These are phyloP conservation scores for Cephus nigrinus DNA, from an alignment of 2,888 invertebrate species.

Conservation along the genomic window DNA sequence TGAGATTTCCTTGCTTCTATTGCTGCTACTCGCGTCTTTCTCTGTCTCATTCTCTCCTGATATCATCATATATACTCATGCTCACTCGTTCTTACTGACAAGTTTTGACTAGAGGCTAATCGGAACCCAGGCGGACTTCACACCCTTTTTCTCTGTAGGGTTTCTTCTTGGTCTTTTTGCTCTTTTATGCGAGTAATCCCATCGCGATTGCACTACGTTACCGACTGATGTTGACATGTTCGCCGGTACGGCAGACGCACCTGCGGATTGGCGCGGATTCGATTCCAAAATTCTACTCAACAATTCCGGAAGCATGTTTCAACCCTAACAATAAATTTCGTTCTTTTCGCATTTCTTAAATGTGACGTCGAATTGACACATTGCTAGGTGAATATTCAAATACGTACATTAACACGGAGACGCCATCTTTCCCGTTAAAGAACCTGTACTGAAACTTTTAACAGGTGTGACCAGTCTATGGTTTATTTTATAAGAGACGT, in stretches of 20 bases:
- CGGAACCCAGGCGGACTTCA: neutral
- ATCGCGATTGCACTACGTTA: neutral
- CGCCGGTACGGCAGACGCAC: neutral
- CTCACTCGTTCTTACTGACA: neutral
- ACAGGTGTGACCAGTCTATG: neutral
- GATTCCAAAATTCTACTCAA: neutral
- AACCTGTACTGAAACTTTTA: neutral
- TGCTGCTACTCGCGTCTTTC: conserved; percentile 18
- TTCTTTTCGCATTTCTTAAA: neutral
- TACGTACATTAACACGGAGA: neutral
- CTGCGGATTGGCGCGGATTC: neutral
- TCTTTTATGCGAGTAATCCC: neutral
- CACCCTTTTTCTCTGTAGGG: conserved; percentile 2
- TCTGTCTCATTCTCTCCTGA: neutral
- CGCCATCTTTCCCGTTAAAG: neutral
- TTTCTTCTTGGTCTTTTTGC: conserved; percentile 6
- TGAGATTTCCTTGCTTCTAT: conserved; percentile 36
- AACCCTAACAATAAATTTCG: neutral
- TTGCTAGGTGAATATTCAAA: neutral
- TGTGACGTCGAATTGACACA: neutral
- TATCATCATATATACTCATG: neutral
- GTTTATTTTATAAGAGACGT: neutral
- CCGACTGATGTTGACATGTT: neutral
- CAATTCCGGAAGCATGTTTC: neutral
- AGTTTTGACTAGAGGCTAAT: neutral